Base-by-base conservation (phyloP, 1,140 invertebrate species). In the Halyomorpha halys region DNA sequence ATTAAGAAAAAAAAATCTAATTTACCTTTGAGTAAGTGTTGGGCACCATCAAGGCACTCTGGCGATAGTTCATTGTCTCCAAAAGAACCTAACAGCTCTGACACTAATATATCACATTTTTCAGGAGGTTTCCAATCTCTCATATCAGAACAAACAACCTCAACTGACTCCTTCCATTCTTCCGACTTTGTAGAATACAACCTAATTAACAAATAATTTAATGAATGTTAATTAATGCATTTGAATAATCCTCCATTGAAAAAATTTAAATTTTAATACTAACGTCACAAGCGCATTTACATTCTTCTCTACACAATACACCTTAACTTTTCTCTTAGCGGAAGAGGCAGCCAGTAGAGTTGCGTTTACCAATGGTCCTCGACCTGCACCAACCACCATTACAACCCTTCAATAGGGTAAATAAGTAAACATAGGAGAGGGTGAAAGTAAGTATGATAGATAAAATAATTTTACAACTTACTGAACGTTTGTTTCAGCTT, bases 271-370 rank as follows among this genome's bases (percentile, higher is more conserved):
- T 30, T 39, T 39, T 56, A 66, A 30, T 61, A 69, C 77, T 77
- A 77, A 84, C 71, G 95, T 96, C 27, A 95, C 84, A 62, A 97
- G 82, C 49, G 97, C 96, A 81, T 94, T 97, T 0, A 91, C 88
- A 82, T 99, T 99, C 75, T 99, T 99, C 74, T 99, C 97, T 0
- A 99, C 88, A 19, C 94, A 94, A 76, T 94, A 95, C n/a, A 95
- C 76, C 74, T 84, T 81, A 2, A 91, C 78, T 71, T 80, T 79
- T 51, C 79, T 75, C 39, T 82, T 77, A 6, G 84, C 82, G 63
- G 82, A 79, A 62, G 80, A 75, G 1, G 90, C 85, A 11, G 95
- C 94, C 75, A 86, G 86, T 3, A 98, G 75, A 39, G 87, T 81
- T 25, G 90, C 86, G 66, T 86, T 80, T 3, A 98, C 91, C 56